Evolutionary conservation across 2,888 invertebrate genomes (phyloP), one percentile per base, ranked within the genome.

Genomic region (Eulithis testata): DNA sequence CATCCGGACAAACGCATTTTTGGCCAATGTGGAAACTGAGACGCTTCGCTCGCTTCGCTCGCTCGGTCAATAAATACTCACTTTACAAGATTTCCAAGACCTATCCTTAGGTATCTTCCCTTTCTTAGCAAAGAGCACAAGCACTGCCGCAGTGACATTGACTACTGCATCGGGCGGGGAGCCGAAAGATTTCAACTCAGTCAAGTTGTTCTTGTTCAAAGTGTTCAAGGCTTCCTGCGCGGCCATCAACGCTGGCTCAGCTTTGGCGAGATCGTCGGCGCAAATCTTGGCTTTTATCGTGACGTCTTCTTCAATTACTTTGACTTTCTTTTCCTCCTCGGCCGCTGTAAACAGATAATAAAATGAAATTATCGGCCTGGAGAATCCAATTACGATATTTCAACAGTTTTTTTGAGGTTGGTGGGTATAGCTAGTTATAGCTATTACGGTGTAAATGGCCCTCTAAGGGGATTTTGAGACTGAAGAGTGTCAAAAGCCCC

Each of bases 101-200:
- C 97, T 94, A 83, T 99, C 99, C 93, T 97, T 97, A 0, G 98
- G 97, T 60, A 98, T 94, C 88, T 97, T 97, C 4, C 97, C 97
- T 81, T 95, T 96, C 65, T 95, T 94, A 0, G 97, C 94, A 76
- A 98, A 95, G n/a, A 99, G 90, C 3, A 98, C 97, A 73, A 98
- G 94, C 4, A 98, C 98, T 7, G 98, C 98, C 1, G 97, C 96
- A 8, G 96, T 95, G 0, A 98, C 98, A 76, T 95, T 96, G 0
- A 97, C 96, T 0, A 98, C 98, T 60, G 97, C 97, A 50, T 96
- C 95, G 0, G 98, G 98, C 4, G 99, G 99, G 4, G 97, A 95
- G 0, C 98, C 97, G 85, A 99, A 98, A 0, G 98, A 98, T 84
- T 98, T 98, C 81, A 99, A 88, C 89, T 99, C 99, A 0, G 98